These are phyloP conservation scores for Carabus problematicus DNA, from an alignment of 2,888 invertebrate species.

Conservation along the genomic window DNA sequence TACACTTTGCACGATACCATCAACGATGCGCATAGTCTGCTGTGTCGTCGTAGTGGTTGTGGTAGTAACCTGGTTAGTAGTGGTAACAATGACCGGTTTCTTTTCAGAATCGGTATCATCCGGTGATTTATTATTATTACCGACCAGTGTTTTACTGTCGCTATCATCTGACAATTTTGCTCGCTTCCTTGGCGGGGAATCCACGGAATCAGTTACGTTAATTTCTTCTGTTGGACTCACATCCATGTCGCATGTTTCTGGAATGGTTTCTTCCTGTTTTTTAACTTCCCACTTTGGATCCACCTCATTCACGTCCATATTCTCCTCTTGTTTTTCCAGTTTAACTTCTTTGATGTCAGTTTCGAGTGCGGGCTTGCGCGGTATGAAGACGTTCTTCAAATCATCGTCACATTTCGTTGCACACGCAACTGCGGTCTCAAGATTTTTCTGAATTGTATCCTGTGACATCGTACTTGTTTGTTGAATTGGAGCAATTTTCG, in stretches of 20 bases:
- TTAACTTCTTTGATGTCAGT: conserved; percentile 49
- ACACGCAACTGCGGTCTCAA: conserved; percentile 67
- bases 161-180: conserved; percentile 57
- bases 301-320: conserved; percentile 50
- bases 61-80: conserved; percentile 58
- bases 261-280: conserved; percentile 40
- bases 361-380: conserved; percentile 48
- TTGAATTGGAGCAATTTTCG: conserved; percentile 56
- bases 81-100: conserved; percentile 48
- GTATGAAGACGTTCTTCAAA: conserved; percentile 53
- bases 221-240: conserved; percentile 6
- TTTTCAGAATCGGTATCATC: conserved; percentile 45
- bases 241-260: conserved; percentile 43
- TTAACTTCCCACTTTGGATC: conserved; percentile 49
- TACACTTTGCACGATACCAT: conserved; percentile 61
- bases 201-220: background rate
- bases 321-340: conserved; percentile 47
- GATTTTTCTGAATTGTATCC: conserved; percentile 67
- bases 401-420: conserved; percentile 68
- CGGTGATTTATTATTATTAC: conserved; percentile 13
- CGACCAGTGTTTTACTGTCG: conserved; percentile 52
- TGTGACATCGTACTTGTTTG: conserved; percentile 39
- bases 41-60: conserved; percentile 58
- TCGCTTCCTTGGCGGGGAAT: conserved; percentile 45
- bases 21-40: conserved; percentile 56